Base-by-base conservation (phyloP, 2,888 invertebrate genomes). In the Apodemia mormo region DNA sequence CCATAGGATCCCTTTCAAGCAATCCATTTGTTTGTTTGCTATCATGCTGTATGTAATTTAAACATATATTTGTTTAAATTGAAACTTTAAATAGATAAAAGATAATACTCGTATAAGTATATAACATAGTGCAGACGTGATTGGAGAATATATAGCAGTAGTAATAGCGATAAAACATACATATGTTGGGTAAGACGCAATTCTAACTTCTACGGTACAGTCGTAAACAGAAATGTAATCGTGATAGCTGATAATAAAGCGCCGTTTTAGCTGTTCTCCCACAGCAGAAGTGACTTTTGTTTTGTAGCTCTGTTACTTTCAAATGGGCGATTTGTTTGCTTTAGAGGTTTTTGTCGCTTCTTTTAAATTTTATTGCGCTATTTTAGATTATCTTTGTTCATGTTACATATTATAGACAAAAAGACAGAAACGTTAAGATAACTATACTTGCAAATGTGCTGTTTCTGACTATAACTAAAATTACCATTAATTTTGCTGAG, bases 151-250 rank as follows among this genome's bases (percentile, higher is more conserved):
- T 56, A 69, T 66, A n/a, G n/a, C 49, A 30, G 49, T 40, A 30
- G 49, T 40, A 30, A 40, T 52, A 71, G 73, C 72, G 74, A 78
- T 79, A 78, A 78, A 78, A 78, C 75, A 78, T 71, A 75, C 72
- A 73, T 74, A 75, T 69, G 75, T 71, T 73, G 72, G 72, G 65
- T 68, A 71, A 73, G 73, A 75, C 64, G 71, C 67, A 43, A 71
- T 75, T 73, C 45, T 45, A 45, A 45, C 45, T 45, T 45, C 45
- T 45, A 45, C 30, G 52, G 67, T 74, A 75, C 76, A 70, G 71
- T 74, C 76, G 76, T 78, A 76, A 76, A 78, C 76, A 75, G 45
- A 75, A 75, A 75, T 76, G 75, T 75, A 76, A 77, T 76, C 76
- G 75, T 76, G 76, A 76, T 77, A 76, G 74, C 73, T 73, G 75